These are phyloP conservation scores for Aleadryas rufinucha DNA, from an alignment of 2,113 vertebrate genomes.

Conservation along the genomic window DNA sequence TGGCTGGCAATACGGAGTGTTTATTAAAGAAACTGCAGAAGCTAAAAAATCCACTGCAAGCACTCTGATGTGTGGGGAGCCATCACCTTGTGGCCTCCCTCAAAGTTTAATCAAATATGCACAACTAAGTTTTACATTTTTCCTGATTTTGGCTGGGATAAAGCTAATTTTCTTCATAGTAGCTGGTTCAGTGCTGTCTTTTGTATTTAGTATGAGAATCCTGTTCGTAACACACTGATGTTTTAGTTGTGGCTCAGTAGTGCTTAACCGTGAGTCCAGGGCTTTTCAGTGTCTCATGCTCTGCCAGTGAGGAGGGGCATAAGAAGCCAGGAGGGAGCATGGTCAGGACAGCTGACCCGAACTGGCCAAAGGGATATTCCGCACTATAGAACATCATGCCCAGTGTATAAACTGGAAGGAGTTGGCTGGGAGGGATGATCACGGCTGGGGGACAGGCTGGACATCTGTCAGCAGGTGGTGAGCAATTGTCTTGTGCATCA, in stretches of 20 bases:
- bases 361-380: not conserved
- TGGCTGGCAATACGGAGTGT: not conserved
- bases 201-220: not conserved
- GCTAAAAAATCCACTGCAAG: not conserved
- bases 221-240: not conserved
- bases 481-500: not conserved
- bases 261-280: fast-evolving
- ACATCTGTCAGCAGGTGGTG: not conserved
- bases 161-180: not conserved
- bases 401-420: not conserved
- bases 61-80: not conserved
- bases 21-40: slow-evolving; percentile 9
- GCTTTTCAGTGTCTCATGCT: fast-evolving
- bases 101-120: slow-evolving; percentile 8
- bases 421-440: not conserved
- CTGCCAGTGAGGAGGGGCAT: not conserved
- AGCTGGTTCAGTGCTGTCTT: not conserved
- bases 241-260: not conserved
- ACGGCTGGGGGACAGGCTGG: not conserved
- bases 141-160: not conserved
- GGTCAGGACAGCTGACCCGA: not conserved
- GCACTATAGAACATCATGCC: not conserved
- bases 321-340: not conserved
- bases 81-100: not conserved
- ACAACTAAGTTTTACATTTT: not conserved